Base-by-base conservation (phyloP, 2,888 invertebrate genomes). In the Leptinotarsa haldemani region DNA sequence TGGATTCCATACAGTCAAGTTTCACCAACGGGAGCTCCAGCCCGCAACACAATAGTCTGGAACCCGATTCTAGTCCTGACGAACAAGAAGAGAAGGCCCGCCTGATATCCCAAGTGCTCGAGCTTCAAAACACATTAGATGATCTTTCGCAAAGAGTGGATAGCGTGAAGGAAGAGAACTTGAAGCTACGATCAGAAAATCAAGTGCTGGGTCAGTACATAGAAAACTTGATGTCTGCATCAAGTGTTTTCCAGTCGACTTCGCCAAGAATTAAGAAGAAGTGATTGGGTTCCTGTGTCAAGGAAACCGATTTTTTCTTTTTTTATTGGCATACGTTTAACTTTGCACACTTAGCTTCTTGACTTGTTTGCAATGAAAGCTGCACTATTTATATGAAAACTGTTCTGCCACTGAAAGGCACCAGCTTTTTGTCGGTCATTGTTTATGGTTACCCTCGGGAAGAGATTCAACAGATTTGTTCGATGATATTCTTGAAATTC, bases 191-290 rank as follows among this genome's bases (percentile, higher is more conserved):
- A 80, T 98, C 99, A 12, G 99, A 99, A 88, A 99, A 99, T 88
- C 98, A 98, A 89, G 99, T 99, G 15, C 89, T 99, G 70, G 98
- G 98, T 0, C 99, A 99, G 88, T 99, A 99, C 86, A 99, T 99
- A 82, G 99, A 99, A 87, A 99, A 99, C 89, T 90, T 99, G 82
- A 99, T 99, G 98, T 96, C 97, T 0, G 97, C 97, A 18, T 97
- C 97, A 58, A 96, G 96, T 86, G 97, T 98, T 69, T 98, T 98
- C 88, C 97, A 97, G 86, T 96, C 96, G 0, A 97, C 97, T 61
- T 94, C 95, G 79, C 95, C 96, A 47, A 96, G 93, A 87, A 91
- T 93, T 71, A 94, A 94, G 83, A 96, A 95, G 88, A 95, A 95
- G 90, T 95, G 90, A 90, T 69, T 20, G 18, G 1, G 50, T n/a